Conservation (phyloP, 1,140 invertebrate species). For the Scylla paramamosain region DNA sequence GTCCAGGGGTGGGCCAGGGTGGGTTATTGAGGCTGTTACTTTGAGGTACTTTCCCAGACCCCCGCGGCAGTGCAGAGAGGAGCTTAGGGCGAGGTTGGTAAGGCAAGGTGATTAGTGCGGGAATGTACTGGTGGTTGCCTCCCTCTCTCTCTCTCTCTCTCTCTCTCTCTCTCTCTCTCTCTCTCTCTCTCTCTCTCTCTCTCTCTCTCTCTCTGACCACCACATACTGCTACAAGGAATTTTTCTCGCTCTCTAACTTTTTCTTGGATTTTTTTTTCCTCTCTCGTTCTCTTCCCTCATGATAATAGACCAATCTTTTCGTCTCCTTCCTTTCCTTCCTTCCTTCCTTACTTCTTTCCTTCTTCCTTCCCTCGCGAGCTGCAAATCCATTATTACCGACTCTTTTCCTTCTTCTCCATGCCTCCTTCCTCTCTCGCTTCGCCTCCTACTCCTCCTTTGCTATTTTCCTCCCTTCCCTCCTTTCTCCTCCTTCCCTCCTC, state of each 20-base stretch:
- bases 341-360: not conserved
- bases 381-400: no score
- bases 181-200: not conserved
- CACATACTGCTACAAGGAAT: no score
- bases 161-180: constrained; percentile 20
- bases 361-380: not conserved
- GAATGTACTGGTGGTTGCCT: not conserved
- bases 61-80: not conserved
- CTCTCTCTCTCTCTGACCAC: not conserved
- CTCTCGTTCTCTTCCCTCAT: not conserved
- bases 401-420: not conserved
- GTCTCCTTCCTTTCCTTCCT: not conserved
- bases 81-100: not conserved
- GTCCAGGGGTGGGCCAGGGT: not conserved
- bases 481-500: no score
- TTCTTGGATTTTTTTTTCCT: not conserved
- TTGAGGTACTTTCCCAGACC: not conserved
- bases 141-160: not conserved
- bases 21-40: constrained; percentile 3
- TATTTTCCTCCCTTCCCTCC: no score
- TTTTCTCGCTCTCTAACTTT: not conserved
- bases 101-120: not conserved
- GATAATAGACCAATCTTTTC: not conserved
- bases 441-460: no score
- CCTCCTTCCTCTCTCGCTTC: not conserved